Conservation (phyloP, 2,113 vertebrate genomes). For the Otolemur garnettii region DNA sequence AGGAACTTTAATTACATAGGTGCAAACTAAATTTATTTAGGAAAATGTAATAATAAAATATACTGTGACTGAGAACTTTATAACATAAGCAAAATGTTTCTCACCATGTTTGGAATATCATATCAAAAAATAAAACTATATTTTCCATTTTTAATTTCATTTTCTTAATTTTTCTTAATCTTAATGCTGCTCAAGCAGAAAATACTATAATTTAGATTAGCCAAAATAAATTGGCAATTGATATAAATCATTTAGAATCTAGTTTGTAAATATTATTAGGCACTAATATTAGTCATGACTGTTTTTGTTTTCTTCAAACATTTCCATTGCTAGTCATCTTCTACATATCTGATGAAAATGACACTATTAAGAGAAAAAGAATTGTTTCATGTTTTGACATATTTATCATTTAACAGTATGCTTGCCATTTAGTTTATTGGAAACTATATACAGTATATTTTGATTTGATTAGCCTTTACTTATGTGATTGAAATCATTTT, state of each 20-base stretch:
- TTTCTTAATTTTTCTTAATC: conserved; percentile 53
- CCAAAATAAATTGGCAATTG: conserved; percentile 31
- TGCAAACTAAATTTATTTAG: not conserved
- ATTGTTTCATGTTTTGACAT: not conserved
- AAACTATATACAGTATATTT: not conserved
- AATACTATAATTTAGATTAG: conserved; percentile 10
- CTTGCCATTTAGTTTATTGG: not conserved
- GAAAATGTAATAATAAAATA: not conserved
- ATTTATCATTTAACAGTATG: not conserved
- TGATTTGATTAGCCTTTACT: not conserved
- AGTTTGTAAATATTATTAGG: conserved; percentile 61
- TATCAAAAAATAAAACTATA: not conserved
- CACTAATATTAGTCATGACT: not conserved
- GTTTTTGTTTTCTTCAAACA: not conserved
- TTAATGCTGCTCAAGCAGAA: conserved; percentile 52
- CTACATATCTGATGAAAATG: not conserved
- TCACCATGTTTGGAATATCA: not conserved
- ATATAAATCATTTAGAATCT: conserved; percentile 2
- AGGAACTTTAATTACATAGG: not conserved
- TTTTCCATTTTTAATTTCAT: conserved; percentile 60
- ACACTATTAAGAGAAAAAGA: not conserved
- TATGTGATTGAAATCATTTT: not conserved
- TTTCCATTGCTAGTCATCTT: not conserved
- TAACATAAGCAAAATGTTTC: not conserved
- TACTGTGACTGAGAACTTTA: not conserved